Conservation (phyloP, 1,140 invertebrate species). For the Drosophila arawakana region DNA sequence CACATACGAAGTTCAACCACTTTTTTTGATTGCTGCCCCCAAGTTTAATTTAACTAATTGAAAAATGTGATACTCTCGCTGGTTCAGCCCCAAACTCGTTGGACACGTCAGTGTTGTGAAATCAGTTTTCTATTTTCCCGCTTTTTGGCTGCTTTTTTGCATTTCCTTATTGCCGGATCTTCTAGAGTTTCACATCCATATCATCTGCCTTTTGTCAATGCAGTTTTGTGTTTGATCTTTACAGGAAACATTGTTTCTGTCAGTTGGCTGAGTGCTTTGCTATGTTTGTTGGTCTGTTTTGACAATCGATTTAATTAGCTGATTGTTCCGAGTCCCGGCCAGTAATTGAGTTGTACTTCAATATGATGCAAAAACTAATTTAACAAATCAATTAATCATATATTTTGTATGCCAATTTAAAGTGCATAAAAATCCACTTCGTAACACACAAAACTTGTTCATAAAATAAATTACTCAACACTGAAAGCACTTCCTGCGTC, state of each 20-base stretch:
- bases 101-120: slow-evolving; percentile 54
- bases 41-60: slow-evolving; percentile 83
- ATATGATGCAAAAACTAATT: background rate
- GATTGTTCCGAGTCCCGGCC: slow-evolving; percentile 12
- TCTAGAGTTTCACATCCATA: background rate
- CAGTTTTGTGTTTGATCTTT: slow-evolving; percentile 26
- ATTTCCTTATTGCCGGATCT: slow-evolving; percentile 35
- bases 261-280: slow-evolving; percentile 20
- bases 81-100: slow-evolving; percentile 26
- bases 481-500: slow-evolving; percentile 14
- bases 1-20: background rate
- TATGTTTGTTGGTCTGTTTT: slow-evolving; percentile 21
- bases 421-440: slow-evolving; percentile 14
- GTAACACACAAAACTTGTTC: slow-evolving; percentile 22
- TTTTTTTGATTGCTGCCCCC: slow-evolving; percentile 23
- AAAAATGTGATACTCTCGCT: slow-evolving; percentile 77
- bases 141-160: slow-evolving; percentile 7
- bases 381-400: background rate
- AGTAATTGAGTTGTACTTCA: slow-evolving; percentile 8
- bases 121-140: slow-evolving; percentile 16
- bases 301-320: slow-evolving; percentile 11
- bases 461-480: slow-evolving; percentile 45
- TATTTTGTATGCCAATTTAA: background rate
- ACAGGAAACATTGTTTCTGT: slow-evolving; percentile 19
- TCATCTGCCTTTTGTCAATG: background rate